phyloP scores from a whole-genome alignment of 2,888 invertebrate genomes.

The Tetragnatha montana region DNA sequence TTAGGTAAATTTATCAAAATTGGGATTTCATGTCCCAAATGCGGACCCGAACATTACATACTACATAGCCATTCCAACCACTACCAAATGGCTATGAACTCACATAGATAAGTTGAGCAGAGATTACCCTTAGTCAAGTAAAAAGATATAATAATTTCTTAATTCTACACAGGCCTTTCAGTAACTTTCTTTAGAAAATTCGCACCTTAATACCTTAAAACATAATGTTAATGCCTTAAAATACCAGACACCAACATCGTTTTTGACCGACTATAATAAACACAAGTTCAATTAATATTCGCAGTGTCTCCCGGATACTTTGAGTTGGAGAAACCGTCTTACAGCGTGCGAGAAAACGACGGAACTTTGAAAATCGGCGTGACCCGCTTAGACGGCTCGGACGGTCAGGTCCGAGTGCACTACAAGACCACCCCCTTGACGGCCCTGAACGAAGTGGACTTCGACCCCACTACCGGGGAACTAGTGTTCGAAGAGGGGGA shows the following conservation, averaged over 20 bases:
- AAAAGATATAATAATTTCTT: too few species aligned
- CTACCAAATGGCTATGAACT: too few species aligned
- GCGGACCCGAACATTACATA: too few species aligned
- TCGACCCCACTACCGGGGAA: conserved; percentile 78
- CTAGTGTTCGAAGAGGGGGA: conserved; percentile 79
- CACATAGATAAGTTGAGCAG: too few species aligned
- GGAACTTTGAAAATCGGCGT: conserved; percentile 16
- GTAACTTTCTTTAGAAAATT: too few species aligned
- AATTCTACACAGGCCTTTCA: background rate
- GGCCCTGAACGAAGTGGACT: conserved; percentile 79
- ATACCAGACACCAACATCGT: background rate
- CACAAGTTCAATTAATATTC: background rate
- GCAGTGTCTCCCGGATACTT: conserved; percentile 47
- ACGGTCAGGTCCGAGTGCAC: conserved; percentile 17
- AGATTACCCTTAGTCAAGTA: too few species aligned
- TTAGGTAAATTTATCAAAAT: too few species aligned
- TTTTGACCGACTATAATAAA: background rate
- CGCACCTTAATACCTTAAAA: conserved; percentile 62
- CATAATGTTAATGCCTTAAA: background rate
- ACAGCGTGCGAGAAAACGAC: background rate
- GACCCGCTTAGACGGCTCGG: conserved; percentile 15
- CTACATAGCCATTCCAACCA: too few species aligned
- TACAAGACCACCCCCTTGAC: conserved; percentile 79
- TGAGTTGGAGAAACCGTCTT: background rate
- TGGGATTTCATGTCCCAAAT: too few species aligned